A percentile compares a stretch with the other conserved stretches of the same genome.
phyloP scores from a whole-genome alignment of 2,888 invertebrate genomes.

The Lamellibrachia satsuma region DNA sequence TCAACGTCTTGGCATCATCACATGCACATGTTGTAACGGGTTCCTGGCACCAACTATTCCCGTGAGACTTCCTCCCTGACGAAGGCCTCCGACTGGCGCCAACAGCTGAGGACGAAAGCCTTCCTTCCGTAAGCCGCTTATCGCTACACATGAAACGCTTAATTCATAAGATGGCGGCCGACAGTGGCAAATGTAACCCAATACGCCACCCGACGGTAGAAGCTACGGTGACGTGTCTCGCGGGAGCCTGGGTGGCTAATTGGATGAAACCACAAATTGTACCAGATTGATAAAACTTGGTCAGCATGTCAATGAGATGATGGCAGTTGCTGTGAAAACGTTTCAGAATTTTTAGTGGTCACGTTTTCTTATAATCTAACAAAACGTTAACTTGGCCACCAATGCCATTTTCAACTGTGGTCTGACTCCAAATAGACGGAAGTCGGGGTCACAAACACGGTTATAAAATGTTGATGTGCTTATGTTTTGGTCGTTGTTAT shows the following conservation, averaged over 20 bases:
- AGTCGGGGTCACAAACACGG: no score
- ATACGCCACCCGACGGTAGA: neutral
- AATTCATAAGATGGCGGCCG: neutral
- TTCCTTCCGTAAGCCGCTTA: neutral
- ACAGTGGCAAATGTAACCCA: neutral
- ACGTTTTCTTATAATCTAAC: no score
- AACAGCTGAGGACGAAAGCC: constrained; percentile 4
- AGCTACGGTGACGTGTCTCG: neutral
- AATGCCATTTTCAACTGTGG: no score
- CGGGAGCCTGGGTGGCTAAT: neutral
- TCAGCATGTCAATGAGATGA: no score
- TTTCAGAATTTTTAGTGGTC: no score
- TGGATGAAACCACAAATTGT: neutral
- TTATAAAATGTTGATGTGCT: no score
- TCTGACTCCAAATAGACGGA: no score
- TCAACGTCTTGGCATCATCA: neutral
- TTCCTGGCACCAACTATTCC: neutral
- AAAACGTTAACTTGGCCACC: no score
- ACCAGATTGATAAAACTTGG: no score
- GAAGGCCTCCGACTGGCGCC: neutral
- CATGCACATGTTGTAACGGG: neutral
- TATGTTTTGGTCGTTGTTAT: no score
- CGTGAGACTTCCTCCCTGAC: neutral
- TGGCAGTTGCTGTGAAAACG: no score
- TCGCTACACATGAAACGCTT: neutral